phyloP scores from a whole-genome alignment of 1,140 invertebrate genomes.

The Argopecten irradians region DNA sequence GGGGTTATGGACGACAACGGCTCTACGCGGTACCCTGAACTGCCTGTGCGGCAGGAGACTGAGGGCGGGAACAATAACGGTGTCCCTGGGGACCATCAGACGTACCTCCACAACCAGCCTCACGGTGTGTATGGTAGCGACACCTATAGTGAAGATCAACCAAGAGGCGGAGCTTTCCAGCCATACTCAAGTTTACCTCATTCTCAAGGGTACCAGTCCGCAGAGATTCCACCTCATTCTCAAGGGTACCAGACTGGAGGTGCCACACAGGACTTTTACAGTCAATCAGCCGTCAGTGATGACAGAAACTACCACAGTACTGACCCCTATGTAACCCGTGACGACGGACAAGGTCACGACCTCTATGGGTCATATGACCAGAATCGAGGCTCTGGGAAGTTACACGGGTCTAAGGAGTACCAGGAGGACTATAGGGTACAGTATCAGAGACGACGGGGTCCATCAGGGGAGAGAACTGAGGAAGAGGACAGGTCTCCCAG shows the following conservation, averaged over 20 bases:
- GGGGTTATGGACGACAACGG: slow-evolving; percentile 29
- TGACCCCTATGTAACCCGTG: neutral
- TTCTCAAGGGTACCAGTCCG: neutral
- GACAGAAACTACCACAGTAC: slow-evolving; percentile 4
- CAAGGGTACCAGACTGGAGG: slow-evolving; percentile 40
- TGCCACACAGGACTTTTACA: neutral
- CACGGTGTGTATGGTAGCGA: slow-evolving; percentile 38
- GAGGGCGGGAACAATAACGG: slow-evolving; percentile 55
- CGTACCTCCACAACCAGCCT: slow-evolving; percentile 42
- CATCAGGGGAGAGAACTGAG: slow-evolving; percentile 42
- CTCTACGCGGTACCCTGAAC: slow-evolving; percentile 30
- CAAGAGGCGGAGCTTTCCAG: slow-evolving; percentile 41
- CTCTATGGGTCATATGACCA: slow-evolving; percentile 2
- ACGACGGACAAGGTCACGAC: slow-evolving; percentile 31
- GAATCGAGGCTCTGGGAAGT: slow-evolving; percentile 11
- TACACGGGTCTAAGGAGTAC: slow-evolving; percentile 33
- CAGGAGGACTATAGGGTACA: slow-evolving; percentile 53
- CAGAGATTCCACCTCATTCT: slow-evolving; percentile 43
- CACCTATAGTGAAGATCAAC: slow-evolving; percentile 46
- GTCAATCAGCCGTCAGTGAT: neutral
- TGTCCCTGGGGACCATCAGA: slow-evolving; percentile 35
- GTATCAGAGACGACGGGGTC: slow-evolving; percentile 40
- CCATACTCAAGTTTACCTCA: neutral
- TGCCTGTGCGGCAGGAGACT: slow-evolving; percentile 56
- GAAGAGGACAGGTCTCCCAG: slow-evolving; percentile 26